Base-by-base conservation (phyloP, 2,888 invertebrate genomes). In the Philonicus albiceps region DNA sequence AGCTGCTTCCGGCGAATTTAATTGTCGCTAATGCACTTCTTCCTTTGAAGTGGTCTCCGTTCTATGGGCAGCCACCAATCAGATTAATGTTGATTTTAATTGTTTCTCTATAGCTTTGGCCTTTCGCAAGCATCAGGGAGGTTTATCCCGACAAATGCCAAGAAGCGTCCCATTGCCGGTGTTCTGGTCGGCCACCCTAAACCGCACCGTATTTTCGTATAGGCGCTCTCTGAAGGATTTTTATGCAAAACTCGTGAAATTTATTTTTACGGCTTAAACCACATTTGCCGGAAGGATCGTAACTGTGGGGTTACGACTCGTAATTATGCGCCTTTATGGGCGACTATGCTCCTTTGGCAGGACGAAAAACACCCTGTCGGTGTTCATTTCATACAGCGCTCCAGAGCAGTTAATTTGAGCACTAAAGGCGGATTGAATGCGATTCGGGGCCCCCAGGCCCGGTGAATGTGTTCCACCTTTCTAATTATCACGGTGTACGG, bases 221-320 rank as follows among this genome's bases (percentile, higher is more conserved):
- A 81, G 55, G 64, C 37, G n/a, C 55, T 64, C 64, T 81, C 55
- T n/a, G 81, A 37, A 34, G 81, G 27, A 16, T 64, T 80, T 81
- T 81, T 55, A 81, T 81, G 55, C 30, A 81, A 81, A 64, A 81
- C 31, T 81, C 81, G 64, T 81, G 81, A 81, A 81, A 81, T 81
- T 81, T 81, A 81, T 81, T 81, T 81, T 81, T 81, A 81, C 81
- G 53, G 64, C 49, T 81, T 11, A 37, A 81, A 55, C 34, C 81
- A 34, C 81, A 55, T 81, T 78, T 78, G 49, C 81, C 34, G n/a
- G 31, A 81, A 74, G 37, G 55, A 81, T 64, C 81, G 81, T 81
- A 55, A 64, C 81, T 55, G 64, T 19, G 78, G 49, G 78, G 49
- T 78, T 78, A 78, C 49, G 43, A 49, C 53, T 81, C 81, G 81